These are phyloP conservation scores for Aricia agestis DNA, from an alignment of 1,140 invertebrate genomes.

Conservation along the genomic window DNA sequence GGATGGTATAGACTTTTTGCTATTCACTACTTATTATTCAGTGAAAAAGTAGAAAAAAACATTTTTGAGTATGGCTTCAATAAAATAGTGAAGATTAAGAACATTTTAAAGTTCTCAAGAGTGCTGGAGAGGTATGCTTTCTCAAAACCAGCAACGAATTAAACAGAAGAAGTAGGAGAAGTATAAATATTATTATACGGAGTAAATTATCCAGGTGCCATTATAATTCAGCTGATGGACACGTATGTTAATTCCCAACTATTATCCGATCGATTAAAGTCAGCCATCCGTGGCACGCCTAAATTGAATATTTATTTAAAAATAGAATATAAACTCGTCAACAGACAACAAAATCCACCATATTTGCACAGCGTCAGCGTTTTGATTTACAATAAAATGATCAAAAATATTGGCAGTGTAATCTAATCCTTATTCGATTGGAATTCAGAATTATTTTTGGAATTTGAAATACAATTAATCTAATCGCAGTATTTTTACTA, in stretches of 20 bases:
- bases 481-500: not conserved
- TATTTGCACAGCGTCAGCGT: not conserved
- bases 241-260: not conserved
- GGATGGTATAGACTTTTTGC: no score
- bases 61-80: no score
- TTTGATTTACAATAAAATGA: not conserved
- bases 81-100: no score
- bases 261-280: not conserved
- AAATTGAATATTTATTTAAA: slow-evolving; percentile 1
- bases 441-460: not conserved
- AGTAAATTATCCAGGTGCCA: not conserved
- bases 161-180: no score
- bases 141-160: no score
- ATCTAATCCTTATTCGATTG: not conserved
- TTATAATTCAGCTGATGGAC: not conserved
- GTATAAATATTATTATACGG: no score
- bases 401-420: not conserved
- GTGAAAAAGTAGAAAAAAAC: no score
- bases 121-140: no score
- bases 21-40: no score
- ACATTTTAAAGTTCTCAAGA: no score
- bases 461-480: not conserved
- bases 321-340: slow-evolving; percentile 1
- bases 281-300: not conserved
- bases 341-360: not conserved